Percentiles rank a stretch among this genome's conserved stretches.
Evolutionary conservation across 2,888 invertebrate species (phyloP).

Genomic region (Disparrhopalites patrizii): DNA sequence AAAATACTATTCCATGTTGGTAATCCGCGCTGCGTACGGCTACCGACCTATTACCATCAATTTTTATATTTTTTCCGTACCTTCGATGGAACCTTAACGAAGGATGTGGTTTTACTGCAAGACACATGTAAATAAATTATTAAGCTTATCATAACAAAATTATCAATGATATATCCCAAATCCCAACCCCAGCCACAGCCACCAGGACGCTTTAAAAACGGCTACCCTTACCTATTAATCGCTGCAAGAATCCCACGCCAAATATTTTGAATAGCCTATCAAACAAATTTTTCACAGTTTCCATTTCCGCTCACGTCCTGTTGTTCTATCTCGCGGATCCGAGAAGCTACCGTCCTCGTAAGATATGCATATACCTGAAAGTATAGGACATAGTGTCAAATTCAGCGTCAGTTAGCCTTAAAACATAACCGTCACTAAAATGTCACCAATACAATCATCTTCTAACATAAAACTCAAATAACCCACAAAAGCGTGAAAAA

Average conservation of each 20-base stretch:
- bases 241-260: neutral
- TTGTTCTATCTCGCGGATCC: neutral
- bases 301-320: conserved; percentile 2
- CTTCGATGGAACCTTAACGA: conserved; percentile 27
- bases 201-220: too few species aligned
- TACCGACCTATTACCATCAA: conserved; percentile 8
- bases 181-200: too few species aligned
- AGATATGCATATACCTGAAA: too few species aligned
- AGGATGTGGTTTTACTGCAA: conserved; percentile 20
- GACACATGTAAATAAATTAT: neutral
- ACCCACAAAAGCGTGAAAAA: too few species aligned
- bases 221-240: conserved; percentile 1
- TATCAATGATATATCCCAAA: too few species aligned
- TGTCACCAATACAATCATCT: too few species aligned
- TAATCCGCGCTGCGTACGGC: conserved; percentile 29
- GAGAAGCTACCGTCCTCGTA: too few species aligned
- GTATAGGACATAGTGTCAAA: too few species aligned
- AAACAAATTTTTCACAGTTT: conserved; percentile 10
- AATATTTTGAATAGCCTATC: conserved; percentile 19
- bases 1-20: conserved; percentile 34
- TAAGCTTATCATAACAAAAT: too few species aligned
- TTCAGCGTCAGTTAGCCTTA: too few species aligned
- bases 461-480: too few species aligned
- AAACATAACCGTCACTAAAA: too few species aligned
- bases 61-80: conserved; percentile 30